These are phyloP conservation scores for Equus przewalskii DNA, from an alignment of 2,113 vertebrate species.

Conservation along the genomic window DNA sequence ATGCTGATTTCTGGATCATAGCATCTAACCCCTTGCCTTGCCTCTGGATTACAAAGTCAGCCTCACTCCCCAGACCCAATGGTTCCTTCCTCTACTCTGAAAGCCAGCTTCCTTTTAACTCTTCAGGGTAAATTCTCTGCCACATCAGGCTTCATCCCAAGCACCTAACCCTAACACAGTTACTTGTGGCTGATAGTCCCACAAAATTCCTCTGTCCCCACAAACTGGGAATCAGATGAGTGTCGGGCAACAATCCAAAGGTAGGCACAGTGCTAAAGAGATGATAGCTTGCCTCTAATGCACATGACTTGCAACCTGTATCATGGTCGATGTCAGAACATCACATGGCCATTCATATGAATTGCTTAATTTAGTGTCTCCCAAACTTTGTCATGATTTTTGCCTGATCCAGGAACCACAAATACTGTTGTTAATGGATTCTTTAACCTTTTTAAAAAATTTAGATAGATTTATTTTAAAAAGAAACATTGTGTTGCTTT, in stretches of 20 bases:
- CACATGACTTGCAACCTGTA: not conserved
- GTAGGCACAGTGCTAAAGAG: not conserved
- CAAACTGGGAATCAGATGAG: not conserved
- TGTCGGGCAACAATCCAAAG: not conserved
- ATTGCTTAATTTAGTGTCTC: not conserved
- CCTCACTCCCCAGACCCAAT: not conserved
- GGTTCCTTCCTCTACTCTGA: not conserved
- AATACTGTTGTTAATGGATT: not conserved
- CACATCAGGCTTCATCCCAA: not conserved
- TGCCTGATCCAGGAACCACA: not conserved
- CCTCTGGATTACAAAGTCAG: not conserved
- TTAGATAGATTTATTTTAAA: constrained; percentile 48
- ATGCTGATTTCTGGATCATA: not conserved
- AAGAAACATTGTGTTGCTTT: not conserved
- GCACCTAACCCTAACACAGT: not conserved
- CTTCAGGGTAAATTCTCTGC: not conserved
- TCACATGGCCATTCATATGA: not conserved
- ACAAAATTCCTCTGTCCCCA: not conserved
- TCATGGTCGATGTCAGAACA: not conserved
- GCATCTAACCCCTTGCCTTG: not conserved
- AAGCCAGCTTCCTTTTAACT: not conserved
- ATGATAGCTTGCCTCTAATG: not conserved
- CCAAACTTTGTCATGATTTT: constrained; percentile 12
- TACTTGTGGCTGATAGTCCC: not conserved
- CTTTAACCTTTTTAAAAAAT: not conserved